Evolutionary conservation across 2,888 invertebrate species (phyloP).

Genomic region (Listrodromus nycthemerus): DNA sequence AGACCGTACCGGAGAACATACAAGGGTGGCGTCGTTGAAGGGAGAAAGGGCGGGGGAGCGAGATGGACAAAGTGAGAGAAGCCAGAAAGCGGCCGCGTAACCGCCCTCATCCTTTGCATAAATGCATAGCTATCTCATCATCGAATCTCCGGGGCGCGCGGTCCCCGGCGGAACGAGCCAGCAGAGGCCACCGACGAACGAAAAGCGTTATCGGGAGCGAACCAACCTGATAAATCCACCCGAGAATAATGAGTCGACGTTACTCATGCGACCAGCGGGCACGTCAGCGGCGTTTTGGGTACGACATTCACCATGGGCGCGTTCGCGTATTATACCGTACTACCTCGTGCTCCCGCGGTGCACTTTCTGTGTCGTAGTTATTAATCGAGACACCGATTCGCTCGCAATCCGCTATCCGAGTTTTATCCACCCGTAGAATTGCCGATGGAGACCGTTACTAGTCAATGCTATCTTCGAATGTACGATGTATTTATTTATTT

Average conservation of each 20-base stretch:
- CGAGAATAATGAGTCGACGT: constrained; percentile 82
- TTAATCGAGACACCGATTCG: constrained; percentile 59
- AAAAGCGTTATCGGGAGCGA: constrained; percentile 80
- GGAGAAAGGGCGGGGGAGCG: constrained; percentile 25
- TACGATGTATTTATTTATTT: constrained; percentile 1
- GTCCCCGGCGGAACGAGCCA: constrained; percentile 48
- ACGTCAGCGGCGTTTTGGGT: constrained; percentile 66
- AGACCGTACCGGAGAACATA: constrained; percentile 26
- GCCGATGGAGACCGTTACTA: constrained; percentile 37
- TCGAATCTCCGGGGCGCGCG: constrained; percentile 74
- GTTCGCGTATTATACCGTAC: constrained; percentile 46
- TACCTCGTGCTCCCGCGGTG: constrained; percentile 42
- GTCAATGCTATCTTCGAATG: constrained; percentile 17
- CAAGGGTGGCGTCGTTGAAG: constrained; percentile 51
- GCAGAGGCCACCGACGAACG: constrained; percentile 71
- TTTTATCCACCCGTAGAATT: constrained; percentile 24
- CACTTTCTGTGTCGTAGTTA: constrained; percentile 40
- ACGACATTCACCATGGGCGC: constrained; percentile 38
- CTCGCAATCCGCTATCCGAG: constrained; percentile 38
- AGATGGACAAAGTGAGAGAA: constrained; percentile 51
- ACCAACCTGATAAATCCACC: constrained; percentile 81
- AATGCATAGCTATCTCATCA: constrained; percentile 79
- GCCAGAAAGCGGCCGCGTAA: constrained; percentile 57
- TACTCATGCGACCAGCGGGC: constrained; percentile 78
- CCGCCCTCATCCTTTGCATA: constrained; percentile 72